Evolutionary conservation across 2,797 vertebrate species (phyloP), one percentile per base, ranked within the genome.

Genomic region (Glyptemys insculpta): DNA sequence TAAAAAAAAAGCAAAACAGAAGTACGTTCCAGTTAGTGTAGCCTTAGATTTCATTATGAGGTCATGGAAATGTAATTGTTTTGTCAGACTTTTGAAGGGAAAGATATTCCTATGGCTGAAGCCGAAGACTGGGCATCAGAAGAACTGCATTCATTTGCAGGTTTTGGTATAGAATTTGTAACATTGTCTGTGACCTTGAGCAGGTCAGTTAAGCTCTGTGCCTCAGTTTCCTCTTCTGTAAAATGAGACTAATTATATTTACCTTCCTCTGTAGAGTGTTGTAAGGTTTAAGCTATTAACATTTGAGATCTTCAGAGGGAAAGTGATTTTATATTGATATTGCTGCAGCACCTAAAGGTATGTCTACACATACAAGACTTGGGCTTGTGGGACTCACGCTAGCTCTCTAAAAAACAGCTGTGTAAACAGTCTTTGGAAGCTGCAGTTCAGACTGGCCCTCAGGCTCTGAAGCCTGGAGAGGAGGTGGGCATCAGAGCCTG

Each of bases 131-230:
- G 14, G 3, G 53, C 1, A 47, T 0, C 5, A 49, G 3, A 68
- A 68, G 65, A 56, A 80, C 41, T 68, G 15, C 0, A 0, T 68
- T 80, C 56, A 12, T n/a, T 6, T 88, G 74, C 18, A 49, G 79
- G 84, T 1, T 19, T 1, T 80, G 0, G 37, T 72, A 27, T 4
- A 79, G 23, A 12, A 80, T 1, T 44, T 94, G 14, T 92, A 25
- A 8, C 4, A 2, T 56, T 12, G 0, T 31, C 18, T 3, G 80
- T 12, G 12, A 80, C 56, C 6, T 21, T 80, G 44, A 5, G 68
- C 78, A 62, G 1, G 1, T 89, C 16, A 3, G 18, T 41, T 68
- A 57, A 53, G 5, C 29, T 89, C 29, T 18, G 5, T 8, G 68
- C 5, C 1, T 0, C 1, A 11, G 29, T 80, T 84, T 94, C 9